A percentile compares a stretch with the other conserved stretches of the same genome.
Conservation (phyloP, 2,888 invertebrate species). For the Tinea semifulvella region DNA sequence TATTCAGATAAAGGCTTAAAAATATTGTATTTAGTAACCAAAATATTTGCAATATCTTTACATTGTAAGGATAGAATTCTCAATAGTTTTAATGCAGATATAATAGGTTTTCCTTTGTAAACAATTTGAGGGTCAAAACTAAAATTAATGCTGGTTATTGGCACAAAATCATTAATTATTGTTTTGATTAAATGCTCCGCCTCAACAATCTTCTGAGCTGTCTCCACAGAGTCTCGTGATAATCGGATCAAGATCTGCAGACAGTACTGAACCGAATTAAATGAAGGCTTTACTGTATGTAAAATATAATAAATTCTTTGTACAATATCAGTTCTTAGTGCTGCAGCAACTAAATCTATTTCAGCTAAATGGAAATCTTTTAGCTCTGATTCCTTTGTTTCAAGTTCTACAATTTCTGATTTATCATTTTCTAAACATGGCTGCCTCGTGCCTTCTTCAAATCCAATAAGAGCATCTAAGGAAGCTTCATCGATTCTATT, state of each 20-base stretch:
- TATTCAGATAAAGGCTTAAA: slow-evolving; percentile 64
- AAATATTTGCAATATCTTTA: slow-evolving; percentile 53
- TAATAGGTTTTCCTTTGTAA: slow-evolving; percentile 72
- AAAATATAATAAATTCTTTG: slow-evolving; percentile 81
- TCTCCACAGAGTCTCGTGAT: slow-evolving; percentile 77
- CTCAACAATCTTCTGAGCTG: slow-evolving; percentile 69
- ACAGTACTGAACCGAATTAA: slow-evolving; percentile 76
- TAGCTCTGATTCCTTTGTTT: slow-evolving; percentile 67
- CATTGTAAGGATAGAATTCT: slow-evolving; percentile 74
- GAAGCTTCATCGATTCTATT: slow-evolving; percentile 82
- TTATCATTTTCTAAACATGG: slow-evolving; percentile 65
- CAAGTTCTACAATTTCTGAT: slow-evolving; percentile 63
- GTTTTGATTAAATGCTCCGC: slow-evolving; percentile 71
- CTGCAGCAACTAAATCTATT: slow-evolving; percentile 79
- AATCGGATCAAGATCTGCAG: slow-evolving; percentile 83
- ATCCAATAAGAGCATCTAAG: slow-evolving; percentile 73
- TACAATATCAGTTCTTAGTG: slow-evolving; percentile 78
- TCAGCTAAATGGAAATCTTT: slow-evolving; percentile 90
- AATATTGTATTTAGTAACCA: slow-evolving; percentile 64
- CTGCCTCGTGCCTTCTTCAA: slow-evolving; percentile 70
- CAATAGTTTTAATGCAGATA: slow-evolving; percentile 76
- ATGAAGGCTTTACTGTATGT: slow-evolving; percentile 72
- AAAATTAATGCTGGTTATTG: slow-evolving; percentile 42
- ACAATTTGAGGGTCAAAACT: slow-evolving; percentile 47
- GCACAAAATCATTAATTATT: slow-evolving; percentile 69